Evolutionary conservation across 2,113 vertebrate species (phyloP).

Genomic region (Mastomys natalensis): DNA sequence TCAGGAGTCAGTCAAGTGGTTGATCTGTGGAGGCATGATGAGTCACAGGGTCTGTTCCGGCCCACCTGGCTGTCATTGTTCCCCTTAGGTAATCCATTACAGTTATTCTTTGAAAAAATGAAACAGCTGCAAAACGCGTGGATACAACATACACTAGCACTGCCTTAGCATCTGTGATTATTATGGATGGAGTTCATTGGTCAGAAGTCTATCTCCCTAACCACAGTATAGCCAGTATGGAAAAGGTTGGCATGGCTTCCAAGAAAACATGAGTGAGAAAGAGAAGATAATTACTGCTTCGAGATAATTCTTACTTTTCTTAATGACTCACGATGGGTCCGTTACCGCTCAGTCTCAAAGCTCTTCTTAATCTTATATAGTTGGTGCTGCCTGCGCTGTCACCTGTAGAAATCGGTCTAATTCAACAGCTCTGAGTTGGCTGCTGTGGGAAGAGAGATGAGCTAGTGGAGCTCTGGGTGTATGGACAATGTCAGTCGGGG

Average conservation of each 20-base stretch:
- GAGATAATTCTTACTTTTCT: background rate
- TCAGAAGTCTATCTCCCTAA: background rate
- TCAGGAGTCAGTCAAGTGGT: background rate
- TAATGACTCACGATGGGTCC: background rate
- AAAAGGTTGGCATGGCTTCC: background rate
- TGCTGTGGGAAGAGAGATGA: background rate
- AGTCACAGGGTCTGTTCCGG: background rate
- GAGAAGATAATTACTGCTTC: background rate
- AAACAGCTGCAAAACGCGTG: background rate
- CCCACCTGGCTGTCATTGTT: background rate
- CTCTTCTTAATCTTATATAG: background rate
- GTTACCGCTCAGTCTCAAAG: background rate
- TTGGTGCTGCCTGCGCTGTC: background rate
- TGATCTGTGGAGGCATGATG: background rate
- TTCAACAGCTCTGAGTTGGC: background rate
- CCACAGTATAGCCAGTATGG: background rate
- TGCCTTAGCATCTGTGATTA: background rate
- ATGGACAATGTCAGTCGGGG: background rate
- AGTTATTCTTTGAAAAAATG: background rate
- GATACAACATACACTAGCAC: accelerated
- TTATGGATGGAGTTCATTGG: background rate
- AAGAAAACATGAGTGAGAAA: background rate
- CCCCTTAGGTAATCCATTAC: background rate
- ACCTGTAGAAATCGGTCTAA: background rate
- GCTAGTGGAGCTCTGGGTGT: background rate